These are phyloP conservation scores for Schrankia costaestrigalis DNA, from an alignment of 2,888 invertebrate species.

Conservation along the genomic window DNA sequence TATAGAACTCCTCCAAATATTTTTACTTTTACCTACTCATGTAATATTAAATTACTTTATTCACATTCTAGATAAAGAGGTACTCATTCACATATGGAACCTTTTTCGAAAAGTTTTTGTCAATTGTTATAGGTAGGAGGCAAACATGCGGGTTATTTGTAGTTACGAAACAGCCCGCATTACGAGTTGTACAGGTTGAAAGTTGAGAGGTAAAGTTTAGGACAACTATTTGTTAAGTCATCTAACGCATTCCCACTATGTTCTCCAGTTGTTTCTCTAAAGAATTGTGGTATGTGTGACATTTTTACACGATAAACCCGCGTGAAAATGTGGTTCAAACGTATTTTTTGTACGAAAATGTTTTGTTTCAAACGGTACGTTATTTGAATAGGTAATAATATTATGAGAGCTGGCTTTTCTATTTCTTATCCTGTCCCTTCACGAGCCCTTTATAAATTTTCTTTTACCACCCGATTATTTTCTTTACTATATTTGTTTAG, in stretches of 20 bases:
- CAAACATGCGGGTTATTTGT: slow-evolving; percentile 13
- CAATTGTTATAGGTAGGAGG: slow-evolving; percentile 2
- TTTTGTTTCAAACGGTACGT: too few relatives aligned
- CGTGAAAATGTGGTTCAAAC: too few relatives aligned
- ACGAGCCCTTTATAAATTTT: too few relatives aligned
- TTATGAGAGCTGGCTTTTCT: too few relatives aligned
- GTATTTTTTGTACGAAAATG: too few relatives aligned
- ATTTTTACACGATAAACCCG: too few relatives aligned
- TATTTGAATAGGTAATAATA: too few relatives aligned
- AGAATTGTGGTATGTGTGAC: slow-evolving; percentile 23
- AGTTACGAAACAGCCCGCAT: slow-evolving; percentile 20
- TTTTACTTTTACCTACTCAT: background rate
- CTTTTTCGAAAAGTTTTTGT: slow-evolving; percentile 8
- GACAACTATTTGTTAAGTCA: slow-evolving; percentile 41
- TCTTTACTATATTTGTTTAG: too few relatives aligned
- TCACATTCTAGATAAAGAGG: background rate
- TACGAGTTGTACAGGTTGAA: slow-evolving; percentile 12
- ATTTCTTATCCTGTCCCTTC: too few relatives aligned
- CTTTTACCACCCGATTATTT: too few relatives aligned
- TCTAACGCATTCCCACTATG: slow-evolving; percentile 34
- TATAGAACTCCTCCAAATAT: background rate
- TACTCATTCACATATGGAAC: background rate
- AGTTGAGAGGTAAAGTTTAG: slow-evolving; percentile 27
- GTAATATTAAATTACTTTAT: too few relatives aligned
- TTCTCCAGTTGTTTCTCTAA: slow-evolving; percentile 16